These are phyloP conservation scores for Chauna torquata DNA, from an alignment of 2,113 vertebrate species.

Conservation along the genomic window DNA sequence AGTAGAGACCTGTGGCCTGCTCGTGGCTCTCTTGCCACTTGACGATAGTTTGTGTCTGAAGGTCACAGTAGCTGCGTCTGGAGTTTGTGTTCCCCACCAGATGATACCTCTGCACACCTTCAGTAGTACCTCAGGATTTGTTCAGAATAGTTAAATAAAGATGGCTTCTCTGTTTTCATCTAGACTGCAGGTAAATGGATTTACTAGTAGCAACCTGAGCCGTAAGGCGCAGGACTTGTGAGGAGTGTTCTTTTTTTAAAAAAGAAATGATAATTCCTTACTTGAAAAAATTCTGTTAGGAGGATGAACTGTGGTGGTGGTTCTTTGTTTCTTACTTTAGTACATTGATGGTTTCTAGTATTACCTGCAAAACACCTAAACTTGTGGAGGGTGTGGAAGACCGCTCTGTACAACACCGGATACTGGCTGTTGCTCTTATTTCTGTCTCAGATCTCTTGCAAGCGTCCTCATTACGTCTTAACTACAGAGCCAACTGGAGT, in stretches of 20 bases:
- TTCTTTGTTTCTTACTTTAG: not conserved
- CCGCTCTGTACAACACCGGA: not conserved
- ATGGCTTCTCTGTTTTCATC: not conserved
- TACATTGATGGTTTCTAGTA: not conserved
- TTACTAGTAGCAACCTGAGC: not conserved
- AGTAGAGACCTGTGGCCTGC: fast-evolving
- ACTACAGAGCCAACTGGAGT: not conserved
- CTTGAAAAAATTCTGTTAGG: not conserved
- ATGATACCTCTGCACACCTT: not conserved
- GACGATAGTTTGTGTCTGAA: not conserved
- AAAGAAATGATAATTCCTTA: not conserved
- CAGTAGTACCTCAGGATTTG: not conserved
- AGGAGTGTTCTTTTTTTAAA: not conserved
- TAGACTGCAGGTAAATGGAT: not conserved
- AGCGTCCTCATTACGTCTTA: not conserved
- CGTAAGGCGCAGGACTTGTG: not conserved
- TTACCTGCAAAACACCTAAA: not conserved
- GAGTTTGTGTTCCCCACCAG: not conserved
- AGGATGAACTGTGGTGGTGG: not conserved
- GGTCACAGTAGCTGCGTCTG: not conserved
- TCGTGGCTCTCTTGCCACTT: fast-evolving
- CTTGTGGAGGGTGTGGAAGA: not conserved
- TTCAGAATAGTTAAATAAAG: not conserved
- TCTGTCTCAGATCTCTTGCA: not conserved
- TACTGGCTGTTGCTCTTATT: not conserved